Evolutionary conservation across 1,140 invertebrate species (phyloP), one percentile per base, ranked within the genome.

Genomic region (Mylabris phalerata): DNA sequence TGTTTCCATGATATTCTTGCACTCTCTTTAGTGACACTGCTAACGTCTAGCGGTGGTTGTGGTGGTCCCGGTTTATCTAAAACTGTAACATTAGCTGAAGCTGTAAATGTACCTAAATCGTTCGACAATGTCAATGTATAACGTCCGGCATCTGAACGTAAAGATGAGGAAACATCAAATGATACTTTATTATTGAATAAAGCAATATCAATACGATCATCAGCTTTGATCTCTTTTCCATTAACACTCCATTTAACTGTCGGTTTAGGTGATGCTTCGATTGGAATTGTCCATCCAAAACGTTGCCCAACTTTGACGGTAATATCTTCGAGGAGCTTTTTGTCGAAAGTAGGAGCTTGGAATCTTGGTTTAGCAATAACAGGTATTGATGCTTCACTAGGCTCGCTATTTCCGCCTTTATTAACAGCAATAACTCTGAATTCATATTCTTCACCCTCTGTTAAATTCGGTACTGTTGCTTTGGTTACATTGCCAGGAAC

Each of bases 401-500:
- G 95, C 75, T 96, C 92, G 60, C 95, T 91, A 54, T 85, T 84
- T 25, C 96, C 97, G 27, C 90, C 95, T 71, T 96, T 95, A 75
- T 99, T 99, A 0, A 98, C 89, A 13, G 97, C 96, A 73, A 92
- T 90, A 0, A 99, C 86, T 55, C 97, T 84, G 81, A 99, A 99
- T 75, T 98, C 93, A 72, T 98, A 98, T 75, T 96, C 92, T 69
- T 95, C 90, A 32, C 92, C 93, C 77, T 98, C 93, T 3, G 82
- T 87, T 4, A 99, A 75, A 62, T 91, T 88, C 3, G 90, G 86
- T 24, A 92, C 87, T 7, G 86, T 91, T 3, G 81, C 92, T 55
- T 85, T 89, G 0, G 87, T 93, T 54, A 81, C 75, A 61, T 84
- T 83, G 40, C 87, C 89, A 24, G 85, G 80, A 19, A 95, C 80